A percentile compares a stretch with the other conserved stretches of the same genome.
Conservation (phyloP, 2,888 invertebrate species). For the Danaus chrysippus region DNA sequence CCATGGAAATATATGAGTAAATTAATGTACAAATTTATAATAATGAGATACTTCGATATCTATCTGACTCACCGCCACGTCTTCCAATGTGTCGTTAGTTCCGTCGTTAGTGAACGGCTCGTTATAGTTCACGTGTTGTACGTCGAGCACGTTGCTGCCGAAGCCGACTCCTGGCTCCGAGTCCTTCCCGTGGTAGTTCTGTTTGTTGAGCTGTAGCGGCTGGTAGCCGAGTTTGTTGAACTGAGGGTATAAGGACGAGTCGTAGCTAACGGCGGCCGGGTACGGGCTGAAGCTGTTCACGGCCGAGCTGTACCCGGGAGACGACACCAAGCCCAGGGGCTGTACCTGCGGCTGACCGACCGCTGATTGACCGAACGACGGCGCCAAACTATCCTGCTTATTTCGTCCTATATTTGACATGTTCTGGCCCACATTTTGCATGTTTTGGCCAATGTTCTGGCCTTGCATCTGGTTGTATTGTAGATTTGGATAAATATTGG, state of each 20-base stretch:
- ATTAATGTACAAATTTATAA: neutral
- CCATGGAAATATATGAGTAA: too few species aligned
- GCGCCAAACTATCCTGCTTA: conserved; percentile 43
- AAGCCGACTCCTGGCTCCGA: conserved; percentile 48
- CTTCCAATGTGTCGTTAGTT: conserved; percentile 46
- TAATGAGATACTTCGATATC: neutral
- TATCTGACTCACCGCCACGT: conserved; percentile 41
- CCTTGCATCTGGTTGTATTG: conserved; percentile 38
- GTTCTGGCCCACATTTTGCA: conserved; percentile 24
- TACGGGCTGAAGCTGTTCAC: conserved; percentile 55
- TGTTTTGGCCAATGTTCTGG: conserved; percentile 26
- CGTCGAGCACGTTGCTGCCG: conserved; percentile 44
- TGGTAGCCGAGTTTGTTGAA: conserved; percentile 57
- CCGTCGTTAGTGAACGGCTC: conserved; percentile 42
- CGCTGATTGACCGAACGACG: conserved; percentile 48
- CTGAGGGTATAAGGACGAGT: conserved; percentile 68
- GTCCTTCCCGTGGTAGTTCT: conserved; percentile 48
- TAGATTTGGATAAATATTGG: conserved; percentile 51
- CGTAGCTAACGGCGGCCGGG: conserved; percentile 53
- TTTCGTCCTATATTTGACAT: conserved; percentile 22
- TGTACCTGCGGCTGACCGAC: conserved; percentile 61
- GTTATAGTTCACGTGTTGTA: conserved; percentile 51
- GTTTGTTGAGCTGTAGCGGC: conserved; percentile 53
- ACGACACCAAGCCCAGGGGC: conserved; percentile 51
- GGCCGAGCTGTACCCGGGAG: conserved; percentile 60